Evolutionary conservation across 2,888 invertebrate genomes (phyloP).

Genomic region (Tetrapedia diversipes): DNA sequence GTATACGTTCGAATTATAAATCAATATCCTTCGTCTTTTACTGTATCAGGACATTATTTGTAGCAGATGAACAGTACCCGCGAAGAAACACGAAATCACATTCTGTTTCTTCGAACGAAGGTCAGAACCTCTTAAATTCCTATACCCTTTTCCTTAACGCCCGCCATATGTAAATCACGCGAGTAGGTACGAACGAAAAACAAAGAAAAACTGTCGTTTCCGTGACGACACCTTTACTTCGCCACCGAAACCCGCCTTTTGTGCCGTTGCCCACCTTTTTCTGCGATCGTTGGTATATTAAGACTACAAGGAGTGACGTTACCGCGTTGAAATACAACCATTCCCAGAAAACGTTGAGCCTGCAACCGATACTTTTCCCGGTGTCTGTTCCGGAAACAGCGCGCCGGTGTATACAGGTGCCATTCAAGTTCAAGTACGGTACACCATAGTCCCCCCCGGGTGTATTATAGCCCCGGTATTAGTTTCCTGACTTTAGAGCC

Average conservation of each 20-base stretch:
- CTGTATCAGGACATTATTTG: too few species aligned
- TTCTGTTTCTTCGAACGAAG: too few species aligned
- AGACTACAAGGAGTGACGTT: constrained; percentile 6
- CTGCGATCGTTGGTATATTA: neutral
- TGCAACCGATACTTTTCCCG: constrained; percentile 49
- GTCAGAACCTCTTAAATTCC: too few species aligned
- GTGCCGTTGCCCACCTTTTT: neutral
- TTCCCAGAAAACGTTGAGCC: constrained; percentile 18
- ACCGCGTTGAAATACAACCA: constrained; percentile 1
- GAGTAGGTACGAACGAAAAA: too few species aligned
- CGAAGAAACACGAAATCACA: too few species aligned
- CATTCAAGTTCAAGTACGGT: constrained; percentile 55
- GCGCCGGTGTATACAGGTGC: constrained; percentile 53
- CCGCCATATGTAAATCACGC: too few species aligned
- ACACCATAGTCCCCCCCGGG: constrained; percentile 7
- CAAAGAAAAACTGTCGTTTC: neutral
- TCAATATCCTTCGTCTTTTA: too few species aligned
- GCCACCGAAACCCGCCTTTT: neutral
- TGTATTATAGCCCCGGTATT: constrained; percentile 54
- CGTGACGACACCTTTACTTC: neutral
- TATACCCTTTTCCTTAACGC: too few species aligned
- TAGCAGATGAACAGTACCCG: too few species aligned
- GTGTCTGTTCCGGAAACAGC: constrained; percentile 39
- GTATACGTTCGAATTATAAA: too few species aligned
- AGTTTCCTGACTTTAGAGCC: constrained; percentile 55